Evolutionary conservation across 2,888 invertebrate species (phyloP).

Genomic region (Archaeoteleia sp.): DNA sequence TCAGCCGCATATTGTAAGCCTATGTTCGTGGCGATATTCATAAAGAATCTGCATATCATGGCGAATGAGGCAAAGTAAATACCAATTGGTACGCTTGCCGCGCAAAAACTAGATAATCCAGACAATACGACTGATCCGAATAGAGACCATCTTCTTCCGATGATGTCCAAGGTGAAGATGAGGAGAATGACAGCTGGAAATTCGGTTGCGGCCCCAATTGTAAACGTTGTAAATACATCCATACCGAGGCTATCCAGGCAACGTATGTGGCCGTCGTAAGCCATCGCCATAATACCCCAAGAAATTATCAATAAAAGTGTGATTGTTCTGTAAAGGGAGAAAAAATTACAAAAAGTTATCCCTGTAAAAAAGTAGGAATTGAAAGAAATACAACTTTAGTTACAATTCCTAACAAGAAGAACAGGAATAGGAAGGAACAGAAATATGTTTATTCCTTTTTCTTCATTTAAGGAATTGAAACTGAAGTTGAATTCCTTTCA

Average conservation of each 20-base stretch:
- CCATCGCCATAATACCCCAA: slow-evolving; percentile 85
- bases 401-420: too few relatives aligned
- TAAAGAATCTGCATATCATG: slow-evolving; percentile 86
- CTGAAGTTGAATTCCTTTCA: too few relatives aligned
- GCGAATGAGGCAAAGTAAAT: slow-evolving; percentile 83
- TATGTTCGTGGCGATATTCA: slow-evolving; percentile 90
- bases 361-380: too few relatives aligned
- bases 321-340: slow-evolving; percentile 39
- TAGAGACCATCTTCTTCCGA: slow-evolving; percentile 87
- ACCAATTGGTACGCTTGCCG: slow-evolving; percentile 83
- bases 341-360: too few relatives aligned
- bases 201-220: slow-evolving; percentile 86
- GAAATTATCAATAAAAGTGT: slow-evolving; percentile 65
- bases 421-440: too few relatives aligned
- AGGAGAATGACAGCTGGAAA: slow-evolving; percentile 86
- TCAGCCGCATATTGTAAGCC: slow-evolving; percentile 91
- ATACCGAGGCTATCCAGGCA: slow-evolving; percentile 87
- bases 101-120: slow-evolving; percentile 84
- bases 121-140: slow-evolving; percentile 85
- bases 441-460: too few relatives aligned
- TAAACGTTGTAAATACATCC: slow-evolving; percentile 87
- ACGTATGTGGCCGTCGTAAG: slow-evolving; percentile 89
- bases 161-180: slow-evolving; percentile 83
- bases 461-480: too few relatives aligned
- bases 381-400: too few relatives aligned